These are phyloP conservation scores for Parnassius orleans DNA, from an alignment of 2,888 invertebrate species.

Conservation along the genomic window DNA sequence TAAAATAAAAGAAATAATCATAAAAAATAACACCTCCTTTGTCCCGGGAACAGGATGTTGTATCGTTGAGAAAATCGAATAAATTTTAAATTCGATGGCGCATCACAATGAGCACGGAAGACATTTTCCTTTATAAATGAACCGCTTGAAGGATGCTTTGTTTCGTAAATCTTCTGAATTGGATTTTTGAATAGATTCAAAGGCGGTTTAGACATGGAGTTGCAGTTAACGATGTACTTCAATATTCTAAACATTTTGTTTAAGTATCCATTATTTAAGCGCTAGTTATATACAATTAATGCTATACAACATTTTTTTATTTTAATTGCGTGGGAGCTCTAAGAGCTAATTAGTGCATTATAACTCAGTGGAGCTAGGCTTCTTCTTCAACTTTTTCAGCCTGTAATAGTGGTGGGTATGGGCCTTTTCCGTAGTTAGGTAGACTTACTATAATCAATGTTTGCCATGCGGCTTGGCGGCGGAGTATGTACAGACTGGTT, in stretches of 20 bases:
- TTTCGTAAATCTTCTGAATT: conserved; percentile 22
- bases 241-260: conserved; percentile 12
- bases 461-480: too few species aligned
- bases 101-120: conserved; percentile 42
- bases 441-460: too few species aligned
- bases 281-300: too few species aligned
- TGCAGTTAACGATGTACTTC: conserved; percentile 20
- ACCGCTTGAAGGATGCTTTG: conserved; percentile 30
- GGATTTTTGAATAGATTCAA: conserved; percentile 19
- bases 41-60: conserved; percentile 17
- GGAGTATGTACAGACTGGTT: too few species aligned
- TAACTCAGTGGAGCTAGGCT: too few species aligned
- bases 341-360: too few species aligned
- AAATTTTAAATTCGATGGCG: conserved; percentile 58
- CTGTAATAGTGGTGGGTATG: too few species aligned
- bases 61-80: conserved; percentile 33
- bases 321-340: too few species aligned
- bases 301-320: too few species aligned
- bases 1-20: conserved; percentile 62
- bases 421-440: too few species aligned
- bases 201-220: conserved; percentile 10
- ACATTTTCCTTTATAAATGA: conserved; percentile 44
- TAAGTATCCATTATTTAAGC: conserved; percentile 13
- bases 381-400: too few species aligned
- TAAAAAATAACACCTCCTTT: conserved; percentile 50